Percentiles rank a stretch among this genome's conserved stretches.
phyloP scores from a whole-genome alignment of 1,140 invertebrate species.

The Sycobia sp. region DNA sequence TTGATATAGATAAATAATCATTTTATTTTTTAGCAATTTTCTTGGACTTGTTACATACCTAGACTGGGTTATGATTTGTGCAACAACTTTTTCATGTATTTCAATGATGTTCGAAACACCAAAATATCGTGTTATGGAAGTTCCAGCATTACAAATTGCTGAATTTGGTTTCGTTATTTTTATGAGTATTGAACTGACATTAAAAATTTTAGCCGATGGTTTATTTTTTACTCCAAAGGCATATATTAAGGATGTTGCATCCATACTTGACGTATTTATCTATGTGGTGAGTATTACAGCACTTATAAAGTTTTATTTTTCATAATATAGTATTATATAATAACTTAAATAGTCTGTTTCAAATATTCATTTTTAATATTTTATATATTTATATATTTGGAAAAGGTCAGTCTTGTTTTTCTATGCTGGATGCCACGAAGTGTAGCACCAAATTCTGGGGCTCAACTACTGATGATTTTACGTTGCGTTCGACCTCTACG shows the following conservation, averaged over 20 bases:
- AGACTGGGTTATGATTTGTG: constrained; percentile 99
- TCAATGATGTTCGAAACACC: constrained; percentile 99
- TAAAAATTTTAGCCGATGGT: constrained; percentile 97
- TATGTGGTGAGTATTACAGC: constrained; percentile 79
- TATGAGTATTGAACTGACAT: constrained; percentile 94
- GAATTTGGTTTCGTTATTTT: constrained; percentile 98
- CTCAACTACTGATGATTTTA: constrained; percentile 95
- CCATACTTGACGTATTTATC: constrained; percentile 96
- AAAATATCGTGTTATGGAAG: constrained; percentile 83
- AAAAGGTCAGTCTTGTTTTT: constrained; percentile 89
- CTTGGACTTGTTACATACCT: constrained; percentile 96
- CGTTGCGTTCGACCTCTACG: constrained; percentile 93
- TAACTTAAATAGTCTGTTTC: background rate
- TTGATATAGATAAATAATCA: background rate
- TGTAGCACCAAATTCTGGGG: constrained; percentile 89
- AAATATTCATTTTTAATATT: background rate
- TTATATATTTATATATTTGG: background rate
- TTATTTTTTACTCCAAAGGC: constrained; percentile 99
- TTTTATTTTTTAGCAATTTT: constrained; percentile 78
- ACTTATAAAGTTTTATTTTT: background rate
- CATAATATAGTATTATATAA: background rate
- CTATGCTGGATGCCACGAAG: constrained; percentile 94
- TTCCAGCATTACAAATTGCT: constrained; percentile 85
- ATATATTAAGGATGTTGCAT: constrained; percentile 95
- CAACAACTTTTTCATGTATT: constrained; percentile 95